Evolutionary conservation across 2,113 vertebrate genomes (phyloP).

Genomic region (Rattus rattus): DNA sequence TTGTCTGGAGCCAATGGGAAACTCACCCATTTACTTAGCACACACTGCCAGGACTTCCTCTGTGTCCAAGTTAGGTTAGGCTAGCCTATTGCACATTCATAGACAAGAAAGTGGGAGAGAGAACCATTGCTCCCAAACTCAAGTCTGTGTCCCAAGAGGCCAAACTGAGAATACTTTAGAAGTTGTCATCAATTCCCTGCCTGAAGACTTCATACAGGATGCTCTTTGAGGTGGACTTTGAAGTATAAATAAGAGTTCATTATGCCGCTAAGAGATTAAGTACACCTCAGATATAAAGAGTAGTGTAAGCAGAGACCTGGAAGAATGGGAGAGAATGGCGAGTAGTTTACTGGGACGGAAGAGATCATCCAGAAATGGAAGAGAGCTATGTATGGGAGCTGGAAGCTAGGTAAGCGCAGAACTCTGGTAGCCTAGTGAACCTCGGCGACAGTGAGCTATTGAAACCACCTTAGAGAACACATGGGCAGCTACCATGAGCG

Average conservation of each 20-base stretch:
- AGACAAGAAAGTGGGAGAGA: not conserved
- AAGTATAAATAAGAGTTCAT: slow-evolving; percentile 10
- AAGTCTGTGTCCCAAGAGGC: slow-evolving; percentile 7
- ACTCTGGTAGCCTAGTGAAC: not conserved
- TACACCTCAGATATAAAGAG: not conserved
- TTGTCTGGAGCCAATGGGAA: not conserved
- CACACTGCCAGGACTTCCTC: not conserved
- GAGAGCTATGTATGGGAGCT: not conserved
- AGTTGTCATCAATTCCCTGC: not conserved
- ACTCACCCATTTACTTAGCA: not conserved
- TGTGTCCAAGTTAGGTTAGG: not conserved
- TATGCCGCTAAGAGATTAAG: slow-evolving; percentile 6
- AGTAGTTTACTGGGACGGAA: not conserved
- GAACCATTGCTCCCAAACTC: not conserved
- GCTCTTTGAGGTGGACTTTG: not conserved
- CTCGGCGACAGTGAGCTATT: not conserved
- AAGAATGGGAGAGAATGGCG: slow-evolving; percentile 1
- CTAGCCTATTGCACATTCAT: not conserved
- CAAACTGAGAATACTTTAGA: not conserved
- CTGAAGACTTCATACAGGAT: not conserved
- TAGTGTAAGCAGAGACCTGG: not conserved
- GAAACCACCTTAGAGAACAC: not conserved
- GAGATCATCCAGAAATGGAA: not conserved
- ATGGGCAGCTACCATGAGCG: not conserved
- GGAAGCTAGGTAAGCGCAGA: not conserved